Base-by-base conservation (phyloP, 2,113 vertebrate genomes). In the Embiotoca jacksoni region DNA sequence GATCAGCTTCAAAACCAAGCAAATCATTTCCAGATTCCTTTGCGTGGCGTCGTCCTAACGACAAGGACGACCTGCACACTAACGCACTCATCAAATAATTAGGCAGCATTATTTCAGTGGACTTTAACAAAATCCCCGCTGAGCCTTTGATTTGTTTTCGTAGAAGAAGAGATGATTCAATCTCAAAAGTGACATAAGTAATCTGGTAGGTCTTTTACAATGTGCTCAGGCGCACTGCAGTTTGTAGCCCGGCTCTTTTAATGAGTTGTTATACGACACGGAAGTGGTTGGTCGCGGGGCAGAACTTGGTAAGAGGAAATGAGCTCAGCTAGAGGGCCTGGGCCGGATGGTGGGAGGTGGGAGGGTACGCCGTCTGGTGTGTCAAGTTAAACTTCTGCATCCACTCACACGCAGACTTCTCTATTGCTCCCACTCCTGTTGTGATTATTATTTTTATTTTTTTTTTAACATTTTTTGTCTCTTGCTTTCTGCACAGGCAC, bases 301-400 rank as follows among this genome's bases (percentile, higher is more conserved):
- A 58, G 53, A 64, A 50, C 60, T 37, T 15, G 7, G 55, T 76
- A 16, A 69, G 35, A 75, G 77, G 70, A 86, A 80, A 65, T 60
- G 64, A 73, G 59, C 64, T 69, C 30, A 59, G 49, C 31, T 16
- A 50, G 52, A 75, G 60, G 41, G 70, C 63, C 30, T 39, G 75
- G 57, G 56, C 56, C n/a, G 73, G 35, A 8, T 41, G 60, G 70
- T 77, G 69, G 35, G 11, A 47, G 60, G 70, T 77, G 69, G 55
- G 74, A 46, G 54, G 30, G 30, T 72, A 41, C 63, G 64, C 62
- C 72, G 75, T 83, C 80, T 76, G 67, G 47, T 75, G 47, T 13
- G 57, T 70, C 58, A 54, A 56, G 70, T 66, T 75, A 70, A 70
- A 76, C 68, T 46, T 82, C 75, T 75, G 57, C 69, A 73, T 47